Base-by-base conservation (phyloP, 2,113 vertebrate species). In the Myxocyprinus asiaticus region DNA sequence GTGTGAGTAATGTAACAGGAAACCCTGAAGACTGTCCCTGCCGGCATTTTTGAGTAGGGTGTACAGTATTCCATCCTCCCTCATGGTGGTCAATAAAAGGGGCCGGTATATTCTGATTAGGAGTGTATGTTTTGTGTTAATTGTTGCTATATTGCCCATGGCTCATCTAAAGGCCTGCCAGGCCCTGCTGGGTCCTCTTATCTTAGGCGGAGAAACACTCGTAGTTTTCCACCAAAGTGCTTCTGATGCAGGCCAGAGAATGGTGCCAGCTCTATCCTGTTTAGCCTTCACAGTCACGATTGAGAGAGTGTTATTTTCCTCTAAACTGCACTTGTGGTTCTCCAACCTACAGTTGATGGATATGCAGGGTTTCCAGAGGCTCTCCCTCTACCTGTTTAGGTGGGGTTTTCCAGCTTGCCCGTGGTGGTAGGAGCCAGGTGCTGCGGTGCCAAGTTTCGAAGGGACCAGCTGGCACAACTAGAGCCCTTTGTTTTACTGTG, bases 61-160 rank as follows among this genome's bases (percentile, higher is more conserved):
- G 83, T 81, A 73, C 69, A 76, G 61, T 79, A 79, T 79, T 81
- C 80, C 71, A 82, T 79, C 71, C 83, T 82, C 80, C 80, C 76
- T 76, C 55, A 68, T 48, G 61, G 69, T 64, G 77, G 64, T 65
- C 59, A 67, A 76, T 53, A 45, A 59, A 81, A 79, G 69, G 76
- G 75, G 66, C 42, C 78, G 22, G 68, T 53, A 44, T 42, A 50
- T 61, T 44, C n/a, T 75, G 44, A 53, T 71, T 68, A 81, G 77
- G 81, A 85, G 84, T 85, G 87, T 78, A 84, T 85, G 84, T 64
- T 67, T 77, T 67, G 59, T 77, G 59, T 81, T 77, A 85, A 82
- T 87, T 85, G 74, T 81, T 84, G 59, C 73, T 85, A 80, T 81
- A 76, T 67, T 78, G 67, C 74, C 78, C 76, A 64, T 11, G 79